Base-by-base conservation (phyloP, 2,797 vertebrate species). In the Neosilurus mollespiculum region DNA sequence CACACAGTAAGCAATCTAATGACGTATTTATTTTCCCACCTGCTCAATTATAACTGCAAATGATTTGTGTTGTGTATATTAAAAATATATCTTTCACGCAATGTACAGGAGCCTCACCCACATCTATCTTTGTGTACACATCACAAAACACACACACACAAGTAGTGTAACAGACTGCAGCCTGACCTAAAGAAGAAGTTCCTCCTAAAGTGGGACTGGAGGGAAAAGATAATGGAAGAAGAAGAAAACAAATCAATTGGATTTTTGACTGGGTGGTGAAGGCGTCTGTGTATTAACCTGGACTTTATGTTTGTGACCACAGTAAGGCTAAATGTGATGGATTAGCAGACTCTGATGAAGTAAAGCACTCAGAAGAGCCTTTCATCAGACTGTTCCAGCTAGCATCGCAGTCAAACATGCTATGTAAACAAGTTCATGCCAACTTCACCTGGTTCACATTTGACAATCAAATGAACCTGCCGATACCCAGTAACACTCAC, bases 111-210 rank as follows among this genome's bases (percentile, higher is more conserved):
- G 18, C 77, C 43, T 51, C 59, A 26, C 59, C 77, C 24, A 12
- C 61, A 78, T 51, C 77, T 78, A 4, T 78, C 9, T 53, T 78
- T 78, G 61, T 53, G 24, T 53, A 54, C 49, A 66, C 62, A 79
- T 53, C 77, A 79, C 53, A 64, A 64, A 2, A n/a, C 12, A 12
- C 6, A 3, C n/a, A 78, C 14, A 70, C 49, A 56, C 37, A 26
- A 51, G 24, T 0, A 65, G 18, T 43, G 58, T 77, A 62, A 62
- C 59, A 37, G 15, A 64, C 76, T 24, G 37, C n/a, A 78, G 59
- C 58, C n/a, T 58, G 15, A 12, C 71, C 49, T 26, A 14, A 59
- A 59, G 18, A 20, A 11, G 30, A 24, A 10, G 54, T 75, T 75
- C 4, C 1, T 34, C 61, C 56, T 61, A 9, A 49, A 43, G 11